Conservation (phyloP, 2,113 vertebrate genomes). For the Puma concolor region DNA sequence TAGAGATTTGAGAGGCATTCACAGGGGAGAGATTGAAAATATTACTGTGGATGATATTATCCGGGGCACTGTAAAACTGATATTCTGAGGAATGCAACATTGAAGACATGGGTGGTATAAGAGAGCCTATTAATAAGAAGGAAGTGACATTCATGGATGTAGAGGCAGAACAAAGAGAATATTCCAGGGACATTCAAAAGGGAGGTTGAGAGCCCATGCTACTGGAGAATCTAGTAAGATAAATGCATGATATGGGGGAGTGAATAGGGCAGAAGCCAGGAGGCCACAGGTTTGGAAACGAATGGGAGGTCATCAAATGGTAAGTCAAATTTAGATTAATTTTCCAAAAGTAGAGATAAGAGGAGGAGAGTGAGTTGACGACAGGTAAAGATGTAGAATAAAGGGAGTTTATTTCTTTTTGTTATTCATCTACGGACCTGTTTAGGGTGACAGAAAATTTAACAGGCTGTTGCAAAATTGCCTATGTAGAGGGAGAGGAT, state of each 20-base stretch:
- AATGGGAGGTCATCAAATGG: neutral
- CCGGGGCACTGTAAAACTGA: neutral
- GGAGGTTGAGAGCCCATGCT: neutral
- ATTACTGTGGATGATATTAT: neutral
- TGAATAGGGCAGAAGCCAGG: neutral
- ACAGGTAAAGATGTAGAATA: neutral
- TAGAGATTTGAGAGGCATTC: neutral
- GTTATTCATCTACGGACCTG: neutral
- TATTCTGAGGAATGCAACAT: neutral
- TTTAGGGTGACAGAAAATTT: neutral
- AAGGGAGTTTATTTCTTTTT: neutral
- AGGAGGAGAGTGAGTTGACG: neutral
- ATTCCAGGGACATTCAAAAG: neutral
- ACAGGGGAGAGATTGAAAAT: neutral
- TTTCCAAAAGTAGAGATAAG: neutral
- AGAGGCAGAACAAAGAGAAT: neutral
- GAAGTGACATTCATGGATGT: neutral
- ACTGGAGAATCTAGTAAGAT: neutral
- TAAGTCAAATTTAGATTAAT: neutral
- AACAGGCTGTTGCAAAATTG: neutral
- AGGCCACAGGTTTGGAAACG: neutral
- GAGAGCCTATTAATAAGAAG: neutral
- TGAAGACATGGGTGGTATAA: neutral
- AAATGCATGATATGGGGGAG: neutral
- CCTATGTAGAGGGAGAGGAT: neutral